Conservation (phyloP, 2,888 invertebrate genomes). For the Drosophila silvestris region DNA sequence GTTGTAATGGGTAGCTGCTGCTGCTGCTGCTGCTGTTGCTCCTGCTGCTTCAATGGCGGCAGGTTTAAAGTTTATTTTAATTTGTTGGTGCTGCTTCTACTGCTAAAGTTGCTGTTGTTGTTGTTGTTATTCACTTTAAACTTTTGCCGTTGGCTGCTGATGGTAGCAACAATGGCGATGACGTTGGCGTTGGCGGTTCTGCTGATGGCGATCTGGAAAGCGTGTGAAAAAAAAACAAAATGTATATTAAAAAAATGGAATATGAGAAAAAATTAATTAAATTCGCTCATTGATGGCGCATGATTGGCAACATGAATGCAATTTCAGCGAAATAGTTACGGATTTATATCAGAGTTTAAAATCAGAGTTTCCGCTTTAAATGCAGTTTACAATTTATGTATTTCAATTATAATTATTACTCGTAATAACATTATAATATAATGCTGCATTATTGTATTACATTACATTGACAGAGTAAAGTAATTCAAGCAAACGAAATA, state of each 20-base stretch:
- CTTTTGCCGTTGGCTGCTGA: constrained; percentile 35
- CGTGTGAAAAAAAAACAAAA: constrained; percentile 17
- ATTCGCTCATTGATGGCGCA: neutral
- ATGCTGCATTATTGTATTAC: neutral
- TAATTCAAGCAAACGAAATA: neutral
- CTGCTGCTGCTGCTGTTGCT: constrained; percentile 3
- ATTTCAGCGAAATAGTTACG: constrained; percentile 16
- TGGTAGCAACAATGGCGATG: constrained; percentile 22
- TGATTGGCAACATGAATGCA: constrained; percentile 34
- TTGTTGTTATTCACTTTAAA: constrained; percentile 23
- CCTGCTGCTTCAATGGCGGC: constrained; percentile 16
- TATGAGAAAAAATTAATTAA: constrained; percentile 2
- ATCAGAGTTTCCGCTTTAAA: neutral
- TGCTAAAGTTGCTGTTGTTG: constrained; percentile 10
- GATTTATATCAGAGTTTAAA: neutral
- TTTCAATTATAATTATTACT: neutral
- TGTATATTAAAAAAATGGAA: constrained; percentile 10
- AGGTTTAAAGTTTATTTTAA: constrained; percentile 36
- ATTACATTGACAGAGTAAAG: constrained; percentile 12
- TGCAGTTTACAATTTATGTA: neutral
- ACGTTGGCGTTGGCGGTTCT: constrained; percentile 30
- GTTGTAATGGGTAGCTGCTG: neutral
- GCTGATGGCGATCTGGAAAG: constrained; percentile 49
- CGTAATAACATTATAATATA: neutral
- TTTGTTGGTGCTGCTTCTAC: constrained; percentile 7